Conservation (phyloP, 2,113 vertebrate genomes). For the Grallaria varia region DNA sequence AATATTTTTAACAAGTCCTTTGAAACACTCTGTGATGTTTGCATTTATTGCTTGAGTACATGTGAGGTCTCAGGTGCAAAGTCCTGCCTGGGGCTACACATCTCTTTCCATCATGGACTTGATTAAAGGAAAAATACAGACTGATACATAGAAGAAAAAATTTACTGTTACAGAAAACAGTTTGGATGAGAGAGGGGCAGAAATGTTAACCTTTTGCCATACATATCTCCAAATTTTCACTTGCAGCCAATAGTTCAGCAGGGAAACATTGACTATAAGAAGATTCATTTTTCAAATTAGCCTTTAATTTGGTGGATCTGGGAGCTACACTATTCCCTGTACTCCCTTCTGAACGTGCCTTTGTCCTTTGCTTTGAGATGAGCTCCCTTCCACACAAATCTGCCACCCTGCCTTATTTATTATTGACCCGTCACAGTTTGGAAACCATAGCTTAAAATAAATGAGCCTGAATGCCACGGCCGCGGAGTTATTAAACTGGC, state of each 20-base stretch:
- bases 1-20: slow-evolving; percentile 35
- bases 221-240: not conserved
- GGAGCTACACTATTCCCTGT: not conserved
- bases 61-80: slow-evolving; percentile 54
- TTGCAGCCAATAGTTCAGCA: not conserved
- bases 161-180: not conserved
- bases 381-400: not conserved
- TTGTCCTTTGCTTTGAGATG: not conserved
- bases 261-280: not conserved
- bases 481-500: slow-evolving; percentile 56
- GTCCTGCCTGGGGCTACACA: not conserved
- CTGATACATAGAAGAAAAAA: not conserved
- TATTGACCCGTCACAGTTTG: slow-evolving; percentile 57
- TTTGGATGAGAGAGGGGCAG: not conserved
- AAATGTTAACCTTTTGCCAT: not conserved
- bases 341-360: not conserved
- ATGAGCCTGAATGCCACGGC: slow-evolving; percentile 44
- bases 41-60: slow-evolving; percentile 39
- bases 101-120: not conserved
- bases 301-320: not conserved
- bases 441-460: slow-evolving; percentile 60
- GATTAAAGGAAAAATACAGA: not conserved
- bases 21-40: not conserved
- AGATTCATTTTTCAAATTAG: not conserved
- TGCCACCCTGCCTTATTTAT: slow-evolving; percentile 25